Conservation (phyloP, 2,888 invertebrate genomes). For the Nomada ferruginata region DNA sequence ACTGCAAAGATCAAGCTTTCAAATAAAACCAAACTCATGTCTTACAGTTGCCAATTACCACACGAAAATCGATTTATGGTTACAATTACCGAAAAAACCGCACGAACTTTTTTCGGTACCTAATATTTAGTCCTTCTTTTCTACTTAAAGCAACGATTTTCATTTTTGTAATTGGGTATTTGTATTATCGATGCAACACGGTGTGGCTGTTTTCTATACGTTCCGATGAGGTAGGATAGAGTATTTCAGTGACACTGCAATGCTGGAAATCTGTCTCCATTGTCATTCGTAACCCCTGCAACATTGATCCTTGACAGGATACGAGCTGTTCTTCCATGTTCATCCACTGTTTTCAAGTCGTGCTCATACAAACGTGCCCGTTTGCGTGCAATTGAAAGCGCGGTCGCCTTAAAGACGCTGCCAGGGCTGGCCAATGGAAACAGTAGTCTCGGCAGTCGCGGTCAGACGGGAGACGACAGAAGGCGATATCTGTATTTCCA, state of each 20-base stretch:
- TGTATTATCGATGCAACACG: too few relatives aligned
- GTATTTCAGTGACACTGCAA: not conserved
- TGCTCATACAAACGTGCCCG: conserved; percentile 9
- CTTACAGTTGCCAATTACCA: too few relatives aligned
- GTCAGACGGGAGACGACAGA: conserved; percentile 35
- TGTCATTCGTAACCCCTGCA: conserved; percentile 8
- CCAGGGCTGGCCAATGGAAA: conserved; percentile 59
- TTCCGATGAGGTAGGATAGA: too few relatives aligned
- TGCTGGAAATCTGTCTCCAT: not conserved
- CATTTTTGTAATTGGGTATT: not conserved
- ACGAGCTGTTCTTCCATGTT: conserved; percentile 6
- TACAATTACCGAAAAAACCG: too few relatives aligned
- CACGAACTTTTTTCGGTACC: too few relatives aligned
- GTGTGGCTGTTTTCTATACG: too few relatives aligned
- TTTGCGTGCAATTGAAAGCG: conserved; percentile 50
- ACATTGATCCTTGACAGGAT: conserved; percentile 30
- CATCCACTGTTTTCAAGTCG: conserved; percentile 9
- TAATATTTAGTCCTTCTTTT: not conserved
- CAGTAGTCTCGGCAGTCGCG: conserved; percentile 46
- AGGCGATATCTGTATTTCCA: conserved; percentile 45
- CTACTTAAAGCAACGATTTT: not conserved
- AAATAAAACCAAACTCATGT: too few relatives aligned
- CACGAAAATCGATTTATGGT: too few relatives aligned
- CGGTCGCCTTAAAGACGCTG: conserved; percentile 46
- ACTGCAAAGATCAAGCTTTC: too few relatives aligned